Conservation (phyloP, 2,888 invertebrate species). For the Torymus tubicola region DNA sequence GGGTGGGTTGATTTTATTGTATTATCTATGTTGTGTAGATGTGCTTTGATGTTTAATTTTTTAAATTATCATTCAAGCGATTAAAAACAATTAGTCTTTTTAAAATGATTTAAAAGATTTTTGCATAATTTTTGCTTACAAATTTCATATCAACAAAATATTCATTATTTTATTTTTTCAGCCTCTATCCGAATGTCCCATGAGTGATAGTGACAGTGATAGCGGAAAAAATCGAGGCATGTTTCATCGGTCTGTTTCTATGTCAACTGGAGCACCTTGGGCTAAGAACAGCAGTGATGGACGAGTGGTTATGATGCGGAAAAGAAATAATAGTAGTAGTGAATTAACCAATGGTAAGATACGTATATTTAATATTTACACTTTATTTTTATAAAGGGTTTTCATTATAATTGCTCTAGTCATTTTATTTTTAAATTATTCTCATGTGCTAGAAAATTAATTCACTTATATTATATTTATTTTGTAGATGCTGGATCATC, state of each 20-base stretch:
- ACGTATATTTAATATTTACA: conserved; percentile 1
- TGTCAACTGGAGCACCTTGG: conserved; percentile 85
- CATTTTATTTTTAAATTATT: too few species aligned
- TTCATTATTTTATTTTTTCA: conserved; percentile 60
- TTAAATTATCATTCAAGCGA: not conserved
- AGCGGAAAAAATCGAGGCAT: conserved; percentile 79
- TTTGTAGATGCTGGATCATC: conserved; percentile 85
- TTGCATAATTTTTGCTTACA: too few species aligned
- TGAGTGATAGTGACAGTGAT: conserved; percentile 79
- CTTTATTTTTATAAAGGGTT: not conserved
- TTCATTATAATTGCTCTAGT: too few species aligned
- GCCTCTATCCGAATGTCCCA: conserved; percentile 79
- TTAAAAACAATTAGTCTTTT: not conserved
- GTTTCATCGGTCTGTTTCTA: conserved; percentile 92
- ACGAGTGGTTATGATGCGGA: conserved; percentile 80
- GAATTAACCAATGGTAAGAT: conserved; percentile 78
- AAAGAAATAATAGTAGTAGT: conserved; percentile 84
- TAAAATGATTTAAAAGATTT: too few species aligned
- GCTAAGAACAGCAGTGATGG: conserved; percentile 80
- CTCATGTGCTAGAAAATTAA: not conserved
- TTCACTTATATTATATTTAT: conserved; percentile 3
- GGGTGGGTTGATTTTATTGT: conserved; percentile 68
- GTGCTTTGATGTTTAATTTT: not conserved
- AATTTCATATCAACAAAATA: too few species aligned
- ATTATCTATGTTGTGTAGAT: conserved; percentile 18